Evolutionary conservation across 2,113 vertebrate species (phyloP), one percentile per base, ranked within the genome.

Genomic region (Bubo bubo): DNA sequence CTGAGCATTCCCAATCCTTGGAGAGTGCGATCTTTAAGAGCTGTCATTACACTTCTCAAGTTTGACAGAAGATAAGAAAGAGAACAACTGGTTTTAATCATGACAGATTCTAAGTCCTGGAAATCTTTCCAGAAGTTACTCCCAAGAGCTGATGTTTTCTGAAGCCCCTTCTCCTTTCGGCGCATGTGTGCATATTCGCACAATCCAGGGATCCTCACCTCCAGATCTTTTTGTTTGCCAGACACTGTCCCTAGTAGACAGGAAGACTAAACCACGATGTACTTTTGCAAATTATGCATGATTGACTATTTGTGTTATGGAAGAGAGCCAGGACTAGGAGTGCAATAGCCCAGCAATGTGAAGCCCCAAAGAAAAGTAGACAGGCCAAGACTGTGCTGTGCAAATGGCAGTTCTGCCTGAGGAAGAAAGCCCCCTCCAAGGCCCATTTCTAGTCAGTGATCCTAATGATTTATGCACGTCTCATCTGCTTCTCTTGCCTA

Each of bases 11-110:
- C 91, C 80, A 89, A 91, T 93, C 95, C 91, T 90, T 15, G 18
- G 86, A 87, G 94, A 97, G 95, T 59, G 80, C 20, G 16, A 95
- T 95, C 94, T 95, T 95, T 82, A 97, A 91, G 91, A 96, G 93
- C 95, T 97, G 96, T 97, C 95, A 79, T 94, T 97, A 95, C 91
- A 96, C 91, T 95, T 93, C 89, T 97, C 94, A 94, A 87, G 85
- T 94, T 76, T 96, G 95, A 97, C 94, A 94, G 93, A 95, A 94
- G 95, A 97, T 97, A 97, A 96, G 94, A 77, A 91, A 92, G 66
- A 12, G 63, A 93, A 87, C 93, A 95, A 97, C 95, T 97, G 95
- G 66, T 95, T 97, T 95, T 93, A 95, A 96, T 97, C 96, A 97
- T 14, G 74, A 91, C 86, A 76, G 86, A 95, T 93, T 97, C 94